phyloP scores from a whole-genome alignment of 2,888 invertebrate species.

The Drosophila mimica region DNA sequence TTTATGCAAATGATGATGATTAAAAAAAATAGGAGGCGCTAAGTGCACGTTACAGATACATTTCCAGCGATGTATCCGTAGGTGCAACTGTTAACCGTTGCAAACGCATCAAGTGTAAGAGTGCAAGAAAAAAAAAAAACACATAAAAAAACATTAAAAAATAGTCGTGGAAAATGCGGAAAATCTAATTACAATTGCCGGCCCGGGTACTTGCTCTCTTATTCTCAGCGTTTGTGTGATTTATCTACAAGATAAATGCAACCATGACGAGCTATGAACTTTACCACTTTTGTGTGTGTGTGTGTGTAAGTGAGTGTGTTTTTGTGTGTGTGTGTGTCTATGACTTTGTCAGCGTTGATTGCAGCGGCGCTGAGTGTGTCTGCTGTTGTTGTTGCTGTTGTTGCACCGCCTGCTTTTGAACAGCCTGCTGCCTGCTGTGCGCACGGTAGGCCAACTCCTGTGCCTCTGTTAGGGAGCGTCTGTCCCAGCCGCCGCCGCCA shows the following conservation, averaged over 20 bases:
- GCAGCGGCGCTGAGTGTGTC: constrained; percentile 45
- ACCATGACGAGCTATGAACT: constrained; percentile 51
- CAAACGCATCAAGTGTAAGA: constrained; percentile 51
- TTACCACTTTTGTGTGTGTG: constrained; percentile 27
- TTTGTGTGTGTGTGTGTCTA: constrained; percentile 40
- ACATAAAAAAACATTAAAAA: background rate
- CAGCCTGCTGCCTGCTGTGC: constrained; percentile 85
- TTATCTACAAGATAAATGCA: constrained; percentile 82
- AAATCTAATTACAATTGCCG: constrained; percentile 75
- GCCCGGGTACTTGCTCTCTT: constrained; percentile 22
- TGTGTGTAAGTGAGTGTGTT: constrained; percentile 11
- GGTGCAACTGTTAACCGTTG: constrained; percentile 75
- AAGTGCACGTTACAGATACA: constrained; percentile 72
- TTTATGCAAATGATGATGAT: constrained; percentile 70
- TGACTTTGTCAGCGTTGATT: constrained; percentile 57
- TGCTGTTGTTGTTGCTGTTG: constrained; percentile 53
- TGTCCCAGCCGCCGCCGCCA: constrained; percentile 90
- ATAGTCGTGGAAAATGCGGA: constrained; percentile 23
- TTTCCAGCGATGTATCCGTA: constrained; percentile 65
- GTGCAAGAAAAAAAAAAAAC: constrained; percentile 13
- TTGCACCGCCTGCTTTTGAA: constrained; percentile 54
- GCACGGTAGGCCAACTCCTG: constrained; percentile 91
- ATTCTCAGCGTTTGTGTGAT: constrained; percentile 36
- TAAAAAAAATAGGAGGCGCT: constrained; percentile 48
- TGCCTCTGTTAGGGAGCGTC: constrained; percentile 87